phyloP scores from a whole-genome alignment of 2,888 invertebrate genomes.

The Drosophila mercatorum region DNA sequence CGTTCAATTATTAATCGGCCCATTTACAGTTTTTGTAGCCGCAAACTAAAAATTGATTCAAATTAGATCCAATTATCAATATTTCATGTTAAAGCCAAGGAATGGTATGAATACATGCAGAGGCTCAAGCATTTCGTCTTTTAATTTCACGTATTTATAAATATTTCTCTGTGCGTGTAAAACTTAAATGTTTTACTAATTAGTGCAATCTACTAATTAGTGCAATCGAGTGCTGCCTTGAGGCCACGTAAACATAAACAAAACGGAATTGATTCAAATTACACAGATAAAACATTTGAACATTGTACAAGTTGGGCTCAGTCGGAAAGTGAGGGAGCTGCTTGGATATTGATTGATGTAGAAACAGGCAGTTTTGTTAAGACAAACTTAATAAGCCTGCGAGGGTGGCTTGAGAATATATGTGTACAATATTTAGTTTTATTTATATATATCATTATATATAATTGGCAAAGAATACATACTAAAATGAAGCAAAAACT shows the following conservation, averaged over 20 bases:
- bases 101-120: not conserved
- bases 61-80: conserved; percentile 1
- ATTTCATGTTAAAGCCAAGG: not conserved
- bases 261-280: conserved; percentile 2
- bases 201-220: conserved; percentile 4
- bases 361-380: not conserved
- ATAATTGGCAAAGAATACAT: not conserved
- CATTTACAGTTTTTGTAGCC: not conserved
- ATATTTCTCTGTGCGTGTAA: not conserved
- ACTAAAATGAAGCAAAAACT: no score
- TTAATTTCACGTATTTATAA: not conserved
- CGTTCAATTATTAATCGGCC: conserved; percentile 20
- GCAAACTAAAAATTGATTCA: not conserved
- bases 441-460: not conserved
- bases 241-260: not conserved
- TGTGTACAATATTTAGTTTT: not conserved
- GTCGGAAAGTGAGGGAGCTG: not conserved
- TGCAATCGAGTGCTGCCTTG: not conserved
- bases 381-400: not conserved
- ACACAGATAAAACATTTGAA: not conserved
- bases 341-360: not conserved
- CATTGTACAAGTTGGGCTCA: not conserved
- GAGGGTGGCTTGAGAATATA: not conserved
- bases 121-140: not conserved
- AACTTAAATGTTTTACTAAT: no score